Evolutionary conservation across 1,140 invertebrate species (phyloP).

Genomic region (Drosophila tani): DNA sequence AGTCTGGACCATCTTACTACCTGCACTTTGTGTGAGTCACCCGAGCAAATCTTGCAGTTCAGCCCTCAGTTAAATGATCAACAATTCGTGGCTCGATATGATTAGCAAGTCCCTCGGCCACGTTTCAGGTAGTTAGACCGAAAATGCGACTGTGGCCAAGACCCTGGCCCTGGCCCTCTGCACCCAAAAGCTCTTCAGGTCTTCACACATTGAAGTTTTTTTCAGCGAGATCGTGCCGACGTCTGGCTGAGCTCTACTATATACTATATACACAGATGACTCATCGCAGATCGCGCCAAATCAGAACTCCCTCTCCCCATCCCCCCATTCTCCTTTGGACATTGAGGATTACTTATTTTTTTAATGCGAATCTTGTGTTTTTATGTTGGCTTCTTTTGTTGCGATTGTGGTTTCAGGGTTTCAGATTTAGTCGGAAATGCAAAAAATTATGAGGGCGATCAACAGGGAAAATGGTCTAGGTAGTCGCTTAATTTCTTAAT

Average conservation of each 20-base stretch:
- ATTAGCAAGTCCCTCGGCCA: slow-evolving; percentile 66
- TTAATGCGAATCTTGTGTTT: slow-evolving; percentile 76
- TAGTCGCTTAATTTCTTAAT: slow-evolving; percentile 63
- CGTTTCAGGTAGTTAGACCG: slow-evolving; percentile 70
- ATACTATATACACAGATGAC: slow-evolving; percentile 12
- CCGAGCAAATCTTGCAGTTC: slow-evolving; percentile 51
- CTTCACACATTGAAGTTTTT: slow-evolving; percentile 15
- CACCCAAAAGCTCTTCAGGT: slow-evolving; percentile 23
- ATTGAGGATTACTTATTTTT: slow-evolving; percentile 10
- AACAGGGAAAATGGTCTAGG: slow-evolving; percentile 30
- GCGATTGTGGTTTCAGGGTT: slow-evolving; percentile 9
- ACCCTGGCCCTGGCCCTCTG: slow-evolving; percentile 64
- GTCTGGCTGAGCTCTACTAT: slow-evolving; percentile 29
- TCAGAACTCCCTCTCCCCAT: slow-evolving; percentile 1
- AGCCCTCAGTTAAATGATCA: slow-evolving; percentile 55
- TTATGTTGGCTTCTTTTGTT: slow-evolving; percentile 53
- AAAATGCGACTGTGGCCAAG: slow-evolving; percentile 49
- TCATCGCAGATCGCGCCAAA: slow-evolving; percentile 23
- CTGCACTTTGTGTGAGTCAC: slow-evolving; percentile 67
- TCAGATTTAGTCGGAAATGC: slow-evolving; percentile 50
- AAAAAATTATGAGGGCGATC: slow-evolving; percentile 65
- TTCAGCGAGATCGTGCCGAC: slow-evolving; percentile 16
- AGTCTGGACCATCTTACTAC: slow-evolving; percentile 39
- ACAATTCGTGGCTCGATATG: slow-evolving; percentile 75
- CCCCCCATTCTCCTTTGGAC: slow-evolving; percentile 2